Base-by-base conservation (phyloP, 2,888 invertebrate species). In the Napeogenes sylphis region DNA sequence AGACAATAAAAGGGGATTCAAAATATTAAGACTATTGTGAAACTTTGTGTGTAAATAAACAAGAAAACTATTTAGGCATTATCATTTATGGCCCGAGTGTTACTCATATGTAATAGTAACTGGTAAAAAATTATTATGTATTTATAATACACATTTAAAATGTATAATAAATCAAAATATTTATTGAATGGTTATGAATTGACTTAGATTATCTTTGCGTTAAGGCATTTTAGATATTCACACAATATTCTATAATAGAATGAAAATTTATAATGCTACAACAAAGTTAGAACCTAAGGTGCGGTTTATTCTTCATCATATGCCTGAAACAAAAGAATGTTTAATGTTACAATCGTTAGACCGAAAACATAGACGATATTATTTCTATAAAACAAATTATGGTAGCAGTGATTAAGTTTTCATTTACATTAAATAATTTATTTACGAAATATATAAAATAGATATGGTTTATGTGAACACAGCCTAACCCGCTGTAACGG, bases 261-360 rank as follows among this genome's bases (percentile, higher is more conserved):
- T 85, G 83, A 73, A 80, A 77, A 78, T 80, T 63, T 78, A 73
- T 79, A 79, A 74, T 72, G 71, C 78, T 86, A 84, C 67, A 81
- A 82, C 78, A 76, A 71, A 77, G 77, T 84, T 87, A 95, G 83
- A 94, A 96, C 76, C 96, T 92, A 75, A 98, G 92, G 81, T 97
- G 96, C 46, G 96, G 95, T 82, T 98, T 97, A 87, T 94, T 94
- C 85, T 97, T 97, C 86, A 95, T 92, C 92, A 97, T 96, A 84
- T 96, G 94, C 82, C 96, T 96, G 92, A 89, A 94, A 84, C 87
- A 83, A 88, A 77, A 73, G 71, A 72, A 71, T 65, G 10, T 47
- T 3, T 45, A 2, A 13, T n/a, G 33, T 33, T 14, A 33, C 12
- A 5, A n/a, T 4, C 13, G 46, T n/a, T 30, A n/a, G 38, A 8